phyloP scores from a whole-genome alignment of 2,888 invertebrate genomes.

The Doris montereyensis region DNA sequence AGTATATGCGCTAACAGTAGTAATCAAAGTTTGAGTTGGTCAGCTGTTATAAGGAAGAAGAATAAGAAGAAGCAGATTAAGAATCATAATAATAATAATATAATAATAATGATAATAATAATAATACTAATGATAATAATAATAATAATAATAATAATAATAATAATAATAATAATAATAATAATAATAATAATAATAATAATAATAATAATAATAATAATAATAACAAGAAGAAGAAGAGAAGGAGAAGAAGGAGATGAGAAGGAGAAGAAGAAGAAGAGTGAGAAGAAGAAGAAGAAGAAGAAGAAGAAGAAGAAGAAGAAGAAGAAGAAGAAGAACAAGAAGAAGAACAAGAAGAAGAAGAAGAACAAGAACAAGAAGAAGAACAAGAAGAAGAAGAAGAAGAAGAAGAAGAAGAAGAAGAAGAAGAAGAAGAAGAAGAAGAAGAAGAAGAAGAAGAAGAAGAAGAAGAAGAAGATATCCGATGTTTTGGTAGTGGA shows the following conservation, averaged over 20 bases:
- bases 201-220: neutral
- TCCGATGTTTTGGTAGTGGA: too few relatives aligned
- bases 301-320: neutral
- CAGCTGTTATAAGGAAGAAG: too few relatives aligned
- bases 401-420: too few relatives aligned
- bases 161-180: neutral
- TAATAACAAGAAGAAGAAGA: neutral
- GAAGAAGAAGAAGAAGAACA: neutral
- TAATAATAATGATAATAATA: neutral
- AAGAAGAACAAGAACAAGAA: neutral
- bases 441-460: too few relatives aligned
- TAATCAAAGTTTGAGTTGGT: too few relatives aligned
- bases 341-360: neutral
- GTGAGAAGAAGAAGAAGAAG: neutral
- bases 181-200: neutral
- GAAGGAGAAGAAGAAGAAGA: neutral
- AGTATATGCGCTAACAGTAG: too few relatives aligned
- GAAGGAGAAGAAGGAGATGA: neutral
- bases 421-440: too few relatives aligned
- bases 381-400: too few relatives aligned
- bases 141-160: neutral
- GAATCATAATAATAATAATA: too few relatives aligned
- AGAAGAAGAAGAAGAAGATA: too few relatives aligned
- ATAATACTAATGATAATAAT: neutral
- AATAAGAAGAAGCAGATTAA: too few relatives aligned